Evolutionary conservation across 1,140 invertebrate genomes (phyloP), one percentile per base, ranked within the genome.

Genomic region (Aradophagus sp.): DNA sequence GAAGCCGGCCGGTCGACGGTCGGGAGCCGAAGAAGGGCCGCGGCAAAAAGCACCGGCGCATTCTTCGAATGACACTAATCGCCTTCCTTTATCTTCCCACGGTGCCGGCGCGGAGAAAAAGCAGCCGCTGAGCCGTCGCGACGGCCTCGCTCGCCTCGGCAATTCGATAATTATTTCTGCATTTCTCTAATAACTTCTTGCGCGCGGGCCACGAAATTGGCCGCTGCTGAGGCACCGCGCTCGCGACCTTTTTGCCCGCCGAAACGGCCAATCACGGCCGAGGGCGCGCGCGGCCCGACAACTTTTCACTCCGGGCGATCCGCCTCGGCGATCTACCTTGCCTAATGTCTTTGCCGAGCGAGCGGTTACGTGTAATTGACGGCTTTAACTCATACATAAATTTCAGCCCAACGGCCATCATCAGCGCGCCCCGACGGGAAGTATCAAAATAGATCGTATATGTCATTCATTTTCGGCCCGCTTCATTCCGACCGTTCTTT

Each of bases 51-150:
- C 73, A 68, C 76, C 76, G 44, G 41, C 75, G 76, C 81, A 82
- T 84, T 84, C 83, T 79, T 77, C 80, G 71, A 82, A 84, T 83
- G 82, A 84, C 83, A 82, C 82, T 84, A 84, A 84, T 84, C 83
- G 83, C 80, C 82, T 84, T 80, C 80, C 81, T 83, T 82, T 84
- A 83, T 83, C 81, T 84, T 84, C 82, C 81, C 83, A 84, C 83
- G 83, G 83, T 83, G 77, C 75, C 75, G 63, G 63, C 74, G 55
- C 41, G 50, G 75, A 77, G 77, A 79, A 77, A 77, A 80, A 80
- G 45, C 73, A 36, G 23, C 29, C 50, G 56, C 63, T 72, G 70
- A 75, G 74, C 73, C 50, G 72, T 70, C 65, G 50, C 69, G 32
- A 56, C 26, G 45, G 56, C 59, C 58, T 55, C 63, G 29, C 59